phyloP scores from a whole-genome alignment of 2,797 vertebrate species.

The Arctocebus calabarensis region DNA sequence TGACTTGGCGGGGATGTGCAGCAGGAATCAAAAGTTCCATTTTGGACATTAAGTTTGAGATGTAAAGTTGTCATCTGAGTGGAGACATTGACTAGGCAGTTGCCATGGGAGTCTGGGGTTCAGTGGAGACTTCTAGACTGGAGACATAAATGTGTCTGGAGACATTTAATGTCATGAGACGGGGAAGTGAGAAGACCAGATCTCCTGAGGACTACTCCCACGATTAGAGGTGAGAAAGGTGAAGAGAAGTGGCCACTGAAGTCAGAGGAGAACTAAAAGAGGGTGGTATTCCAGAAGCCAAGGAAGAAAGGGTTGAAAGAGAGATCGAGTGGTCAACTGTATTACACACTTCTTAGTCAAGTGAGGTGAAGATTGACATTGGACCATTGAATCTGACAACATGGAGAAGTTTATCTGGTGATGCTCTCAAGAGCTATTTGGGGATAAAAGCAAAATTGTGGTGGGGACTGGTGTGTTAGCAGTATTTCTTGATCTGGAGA shows the following conservation, averaged over 20 bases:
- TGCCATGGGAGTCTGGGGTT: neutral
- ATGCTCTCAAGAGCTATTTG: neutral
- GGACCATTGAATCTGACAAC: neutral
- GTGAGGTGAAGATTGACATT: neutral
- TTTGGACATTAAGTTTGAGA: neutral
- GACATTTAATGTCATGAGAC: neutral
- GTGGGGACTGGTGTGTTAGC: neutral
- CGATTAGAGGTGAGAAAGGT: neutral
- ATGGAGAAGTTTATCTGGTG: neutral
- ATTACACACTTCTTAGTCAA: neutral
- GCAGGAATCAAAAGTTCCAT: neutral
- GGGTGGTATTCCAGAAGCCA: neutral
- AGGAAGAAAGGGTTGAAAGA: neutral
- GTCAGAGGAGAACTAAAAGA: neutral
- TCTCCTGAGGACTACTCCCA: neutral
- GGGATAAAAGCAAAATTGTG: neutral
- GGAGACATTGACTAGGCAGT: neutral
- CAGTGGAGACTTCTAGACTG: neutral
- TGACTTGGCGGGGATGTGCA: neutral
- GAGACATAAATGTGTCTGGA: neutral
- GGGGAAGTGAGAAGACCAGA: neutral
- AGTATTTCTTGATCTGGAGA: neutral
- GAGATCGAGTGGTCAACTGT: neutral
- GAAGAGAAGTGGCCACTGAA: neutral
- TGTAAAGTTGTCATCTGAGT: neutral